phyloP scores from a whole-genome alignment of 2,888 invertebrate genomes.

The Ectemnius cavifrons region DNA sequence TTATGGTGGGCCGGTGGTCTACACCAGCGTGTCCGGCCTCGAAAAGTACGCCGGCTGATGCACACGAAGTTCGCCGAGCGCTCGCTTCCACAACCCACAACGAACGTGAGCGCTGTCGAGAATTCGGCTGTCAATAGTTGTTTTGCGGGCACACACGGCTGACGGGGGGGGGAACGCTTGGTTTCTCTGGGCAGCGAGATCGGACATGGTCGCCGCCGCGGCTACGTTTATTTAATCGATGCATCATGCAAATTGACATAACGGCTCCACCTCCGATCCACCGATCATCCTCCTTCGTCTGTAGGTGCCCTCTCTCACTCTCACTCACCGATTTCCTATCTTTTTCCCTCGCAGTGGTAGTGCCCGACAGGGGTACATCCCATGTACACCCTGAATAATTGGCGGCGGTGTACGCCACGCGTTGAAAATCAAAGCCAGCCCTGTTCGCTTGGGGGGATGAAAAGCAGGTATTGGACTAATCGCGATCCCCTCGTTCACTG shows the following conservation, averaged over 20 bases:
- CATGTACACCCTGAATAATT: conserved; percentile 59
- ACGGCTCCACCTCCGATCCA: conserved; percentile 64
- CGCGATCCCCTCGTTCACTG: no score
- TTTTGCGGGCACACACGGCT: conserved; percentile 55
- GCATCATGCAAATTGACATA: conserved; percentile 71
- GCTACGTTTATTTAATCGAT: conserved; percentile 68
- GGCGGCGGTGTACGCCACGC: conserved; percentile 48
- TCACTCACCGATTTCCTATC: conserved; percentile 51
- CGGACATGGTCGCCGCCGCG: conserved; percentile 50
- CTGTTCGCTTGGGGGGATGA: no score
- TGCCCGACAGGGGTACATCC: no score
- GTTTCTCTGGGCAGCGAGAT: conserved; percentile 41
- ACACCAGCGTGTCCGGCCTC: no score
- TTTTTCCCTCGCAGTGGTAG: conserved; percentile 5
- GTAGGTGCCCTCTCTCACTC: conserved; percentile 38
- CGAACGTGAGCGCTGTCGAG: conserved; percentile 16
- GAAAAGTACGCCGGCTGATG: neutral
- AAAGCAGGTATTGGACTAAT: no score
- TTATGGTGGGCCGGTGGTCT: conserved; percentile 21
- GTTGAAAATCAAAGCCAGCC: conserved; percentile 52
- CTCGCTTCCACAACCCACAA: neutral
- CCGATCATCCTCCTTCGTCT: conserved; percentile 60
- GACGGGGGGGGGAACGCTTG: neutral
- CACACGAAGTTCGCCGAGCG: conserved; percentile 58
- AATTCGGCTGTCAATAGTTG: conserved; percentile 66